Percentiles rank a stretch among this genome's conserved stretches.
phyloP scores from a whole-genome alignment of 1,140 invertebrate genomes.

The Brachionus rotundiformis region DNA sequence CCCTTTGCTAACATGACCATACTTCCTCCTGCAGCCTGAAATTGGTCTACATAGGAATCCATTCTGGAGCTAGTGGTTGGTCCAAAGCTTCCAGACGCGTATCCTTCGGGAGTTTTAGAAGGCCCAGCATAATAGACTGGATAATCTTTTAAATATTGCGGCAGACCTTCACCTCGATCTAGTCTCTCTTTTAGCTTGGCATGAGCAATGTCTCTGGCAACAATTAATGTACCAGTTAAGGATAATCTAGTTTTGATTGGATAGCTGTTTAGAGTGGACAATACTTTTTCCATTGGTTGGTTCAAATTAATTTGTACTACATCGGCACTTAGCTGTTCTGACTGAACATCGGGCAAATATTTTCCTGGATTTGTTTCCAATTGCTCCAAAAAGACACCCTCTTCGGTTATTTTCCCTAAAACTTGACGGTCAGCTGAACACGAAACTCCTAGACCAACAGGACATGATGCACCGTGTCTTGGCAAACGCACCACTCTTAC shows the following conservation, averaged over 20 bases:
- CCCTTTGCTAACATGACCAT: conserved; percentile 65
- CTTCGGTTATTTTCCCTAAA: conserved; percentile 61
- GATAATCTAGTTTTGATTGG: conserved; percentile 62
- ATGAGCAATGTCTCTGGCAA: conserved; percentile 64
- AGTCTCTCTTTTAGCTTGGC: conserved; percentile 63
- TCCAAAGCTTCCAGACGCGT: conserved; percentile 64
- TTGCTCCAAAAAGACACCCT: conserved; percentile 64
- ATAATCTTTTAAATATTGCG: conserved; percentile 63
- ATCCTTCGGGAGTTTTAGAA: conserved; percentile 64
- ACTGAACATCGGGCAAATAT: conserved; percentile 62
- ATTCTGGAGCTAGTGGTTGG: conserved; percentile 65
- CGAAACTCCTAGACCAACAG: conserved; percentile 64
- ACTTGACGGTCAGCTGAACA: conserved; percentile 65
- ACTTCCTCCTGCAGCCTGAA: conserved; percentile 63
- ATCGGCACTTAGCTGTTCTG: conserved; percentile 59
- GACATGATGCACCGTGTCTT: conserved; percentile 64
- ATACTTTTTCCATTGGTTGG: conserved; percentile 60
- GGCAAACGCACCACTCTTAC: conserved; percentile 63
- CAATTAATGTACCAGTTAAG: conserved; percentile 62
- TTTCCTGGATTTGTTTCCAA: conserved; percentile 63
- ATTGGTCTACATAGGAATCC: conserved; percentile 64
- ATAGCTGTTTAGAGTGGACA: conserved; percentile 57
- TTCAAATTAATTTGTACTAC: conserved; percentile 63
- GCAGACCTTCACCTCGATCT: conserved; percentile 60
- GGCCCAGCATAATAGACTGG: conserved; percentile 65